Conservation (phyloP, 1,140 invertebrate species). For the Aleiodes sp. region DNA sequence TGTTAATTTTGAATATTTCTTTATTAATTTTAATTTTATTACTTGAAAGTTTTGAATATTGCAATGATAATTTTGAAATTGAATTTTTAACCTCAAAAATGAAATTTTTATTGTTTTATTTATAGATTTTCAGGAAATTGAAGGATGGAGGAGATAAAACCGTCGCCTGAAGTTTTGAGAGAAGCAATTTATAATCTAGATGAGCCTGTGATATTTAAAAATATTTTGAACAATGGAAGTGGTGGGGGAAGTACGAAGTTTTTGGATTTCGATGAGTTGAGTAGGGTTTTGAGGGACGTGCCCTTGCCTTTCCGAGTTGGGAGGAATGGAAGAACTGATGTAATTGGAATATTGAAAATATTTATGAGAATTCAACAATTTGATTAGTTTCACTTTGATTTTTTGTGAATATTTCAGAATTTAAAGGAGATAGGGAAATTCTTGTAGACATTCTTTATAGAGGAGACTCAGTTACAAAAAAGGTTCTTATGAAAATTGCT, state of each 20-base stretch:
- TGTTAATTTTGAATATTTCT: too few relatives aligned
- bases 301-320: constrained; percentile 65
- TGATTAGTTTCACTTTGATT: background rate
- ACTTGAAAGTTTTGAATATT: too few relatives aligned
- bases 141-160: background rate
- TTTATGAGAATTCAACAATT: background rate
- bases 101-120: too few relatives aligned
- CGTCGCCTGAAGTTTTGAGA: constrained; percentile 37
- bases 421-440: too few relatives aligned
- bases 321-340: constrained; percentile 55
- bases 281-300: constrained; percentile 53
- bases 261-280: constrained; percentile 60
- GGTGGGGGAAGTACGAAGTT: constrained; percentile 53
- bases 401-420: background rate
- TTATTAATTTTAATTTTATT: too few relatives aligned
- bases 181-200: constrained; percentile 44
- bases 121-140: background rate
- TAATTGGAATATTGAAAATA: constrained; percentile 42
- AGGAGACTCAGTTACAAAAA: too few relatives aligned
- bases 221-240: constrained; percentile 48
- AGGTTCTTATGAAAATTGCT: too few relatives aligned
- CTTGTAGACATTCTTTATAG: too few relatives aligned
- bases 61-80: too few relatives aligned
- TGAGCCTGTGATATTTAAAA: constrained; percentile 57
- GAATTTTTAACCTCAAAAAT: too few relatives aligned